Base-by-base conservation (phyloP, 2,113 vertebrate species). In the Nibea albiflora region DNA sequence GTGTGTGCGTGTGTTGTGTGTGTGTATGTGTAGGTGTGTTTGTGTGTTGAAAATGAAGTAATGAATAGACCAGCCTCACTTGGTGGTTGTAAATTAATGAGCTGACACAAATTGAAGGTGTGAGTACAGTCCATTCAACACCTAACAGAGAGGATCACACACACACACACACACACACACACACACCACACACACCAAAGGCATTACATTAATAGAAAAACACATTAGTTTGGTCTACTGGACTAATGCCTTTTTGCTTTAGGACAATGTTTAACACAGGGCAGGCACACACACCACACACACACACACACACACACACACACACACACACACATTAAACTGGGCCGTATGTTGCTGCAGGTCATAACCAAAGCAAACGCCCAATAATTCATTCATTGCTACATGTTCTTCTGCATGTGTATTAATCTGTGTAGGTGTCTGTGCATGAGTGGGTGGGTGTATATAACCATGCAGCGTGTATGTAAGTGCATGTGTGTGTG, bases 141-240 rank as follows among this genome's bases (percentile, higher is more conserved):
- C 53, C 73, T 66, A 74, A 66, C 44, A 47, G 62, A 22, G 28
- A 73, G 35, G 24, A 47, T 63, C 60, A 16, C 42, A 64, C 31
- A 31, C 67, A 62, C 54, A 84, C 67, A 66, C 24, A 57, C 31
- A 47, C 54, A 66, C n/a, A 15, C 26, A 39, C n/a, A 69, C 50
- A 73, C 60, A 46, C 11, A 28, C 76, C 10, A 11, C 46, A 73
- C 39, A 49, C 71, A 87, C 62, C 49, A 47, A 73, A 69, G 74
- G 71, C 74, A 63, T 75, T 73, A 60, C 78, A 85, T 78, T 90
- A 90, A 88, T 81, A 86, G 74, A 77, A 88, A 83, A 86, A 73
- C 70, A 79, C 81, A 86, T 92, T 88, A 89, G 85, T 86, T 86
- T 78, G 90, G 81, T 89, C 62, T 72, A 28, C 58, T 85, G 76